Conservation (phyloP, 2,888 invertebrate species). For the Ophonus ardosiacus region DNA sequence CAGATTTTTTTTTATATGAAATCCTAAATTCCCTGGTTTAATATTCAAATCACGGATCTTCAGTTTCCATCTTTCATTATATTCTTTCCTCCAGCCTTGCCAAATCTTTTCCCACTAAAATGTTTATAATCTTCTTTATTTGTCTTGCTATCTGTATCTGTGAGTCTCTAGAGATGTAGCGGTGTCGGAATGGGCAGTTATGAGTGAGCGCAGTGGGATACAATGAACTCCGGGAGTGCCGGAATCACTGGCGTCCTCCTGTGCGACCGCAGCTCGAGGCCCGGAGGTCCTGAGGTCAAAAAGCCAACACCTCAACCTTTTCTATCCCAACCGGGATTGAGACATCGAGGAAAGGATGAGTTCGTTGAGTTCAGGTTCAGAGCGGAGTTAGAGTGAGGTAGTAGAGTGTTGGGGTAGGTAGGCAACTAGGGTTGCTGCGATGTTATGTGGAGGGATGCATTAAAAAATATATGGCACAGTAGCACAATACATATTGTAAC, state of each 20-base stretch:
- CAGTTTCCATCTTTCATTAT: no score
- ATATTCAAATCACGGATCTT: no score
- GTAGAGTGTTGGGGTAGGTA: background rate
- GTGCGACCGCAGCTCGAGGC: background rate
- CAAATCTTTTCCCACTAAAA: no score
- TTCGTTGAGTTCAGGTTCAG: background rate
- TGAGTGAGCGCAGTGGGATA: slow-evolving; percentile 28
- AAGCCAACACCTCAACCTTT: slow-evolving; percentile 25
- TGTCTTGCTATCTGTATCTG: background rate
- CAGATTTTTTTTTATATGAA: no score
- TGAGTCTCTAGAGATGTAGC: background rate
- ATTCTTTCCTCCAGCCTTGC: no score
- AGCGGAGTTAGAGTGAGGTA: no score
- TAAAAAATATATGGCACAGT: background rate
- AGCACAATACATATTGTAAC: no score
- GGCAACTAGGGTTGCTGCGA: background rate
- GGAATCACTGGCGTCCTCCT: slow-evolving; percentile 6
- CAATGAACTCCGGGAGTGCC: slow-evolving; percentile 17
- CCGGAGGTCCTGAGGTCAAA: slow-evolving; percentile 11
- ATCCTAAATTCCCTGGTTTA: no score
- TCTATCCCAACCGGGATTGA: slow-evolving; percentile 2
- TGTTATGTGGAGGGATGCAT: slow-evolving; percentile 2
- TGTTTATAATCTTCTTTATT: no score
- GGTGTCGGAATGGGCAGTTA: slow-evolving; percentile 22
- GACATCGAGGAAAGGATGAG: background rate